Evolutionary conservation across 2,797 vertebrate species (phyloP).

Genomic region (Acrocephalus scirpaceus): DNA sequence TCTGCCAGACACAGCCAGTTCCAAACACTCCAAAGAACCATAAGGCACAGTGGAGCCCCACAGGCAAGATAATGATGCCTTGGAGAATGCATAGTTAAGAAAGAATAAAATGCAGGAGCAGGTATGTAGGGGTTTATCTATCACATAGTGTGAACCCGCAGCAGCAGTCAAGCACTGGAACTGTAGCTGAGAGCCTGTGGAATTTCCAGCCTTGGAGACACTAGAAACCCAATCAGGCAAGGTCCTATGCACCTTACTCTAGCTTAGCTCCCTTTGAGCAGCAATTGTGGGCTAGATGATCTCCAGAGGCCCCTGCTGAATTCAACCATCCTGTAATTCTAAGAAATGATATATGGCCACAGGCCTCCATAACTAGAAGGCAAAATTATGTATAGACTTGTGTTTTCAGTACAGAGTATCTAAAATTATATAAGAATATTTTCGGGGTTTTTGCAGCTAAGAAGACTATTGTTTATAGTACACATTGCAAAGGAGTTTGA

Average conservation of each 20-base stretch:
- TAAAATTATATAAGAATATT: not conserved
- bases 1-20: not conserved
- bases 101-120: not conserved
- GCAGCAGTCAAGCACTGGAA: not conserved
- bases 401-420: not conserved
- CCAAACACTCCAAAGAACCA: fast-evolving
- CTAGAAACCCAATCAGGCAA: fast-evolving
- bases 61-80: not conserved
- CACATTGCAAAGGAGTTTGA: not conserved
- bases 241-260: not conserved
- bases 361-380: not conserved
- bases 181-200: not conserved
- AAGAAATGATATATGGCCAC: not conserved
- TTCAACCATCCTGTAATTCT: not conserved
- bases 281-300: not conserved
- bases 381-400: not conserved
- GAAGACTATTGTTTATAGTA: not conserved
- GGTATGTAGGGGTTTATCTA: not conserved
- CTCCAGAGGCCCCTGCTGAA: not conserved
- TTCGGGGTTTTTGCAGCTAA: not conserved
- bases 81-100: not conserved
- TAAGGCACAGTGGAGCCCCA: not conserved
- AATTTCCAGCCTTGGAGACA: not conserved
- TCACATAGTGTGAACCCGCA: not conserved
- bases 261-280: not conserved